Base-by-base conservation (phyloP, 2,888 invertebrate genomes). In the Ophion ellenae region DNA sequence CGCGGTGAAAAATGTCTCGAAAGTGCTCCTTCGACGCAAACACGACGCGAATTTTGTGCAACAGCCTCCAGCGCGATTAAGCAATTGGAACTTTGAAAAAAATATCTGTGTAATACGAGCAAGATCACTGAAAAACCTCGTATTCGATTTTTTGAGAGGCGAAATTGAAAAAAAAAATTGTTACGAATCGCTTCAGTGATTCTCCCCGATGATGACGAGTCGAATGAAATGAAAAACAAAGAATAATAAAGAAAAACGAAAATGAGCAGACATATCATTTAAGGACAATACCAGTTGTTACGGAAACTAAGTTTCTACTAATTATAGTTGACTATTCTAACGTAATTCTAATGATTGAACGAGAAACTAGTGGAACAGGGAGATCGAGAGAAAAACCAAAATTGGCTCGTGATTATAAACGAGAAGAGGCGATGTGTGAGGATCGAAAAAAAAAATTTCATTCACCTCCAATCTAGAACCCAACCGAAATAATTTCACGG, bases 181-280 rank as follows among this genome's bases (percentile, higher is more conserved):
- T 92, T 93, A 90, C 86, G 87, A 81, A 74, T 83, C 79, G 73
- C 76, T 57, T 20, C 70, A 11, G 3, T 63, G 71, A 73, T 81
- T 64, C 67, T 63, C 47, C n/a, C 89, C 90, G 66, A 57, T 67
- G 59, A 57, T 20, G 53, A 81, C 36, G 63, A 78, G 47, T 70
- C 59, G 75, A 64, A 53, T 61, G 63, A 59, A 20, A 4, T n/a
- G 10, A 32, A 32, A 59, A 24, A 32, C 36, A 53, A 32, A 36
- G 64, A 74, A 59, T 0, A 69, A 78, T 28, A 69, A 66, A 47
- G 61, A 83, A 47, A 74, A 69, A 78, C 32, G 84, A 88, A 92
- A 92, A 93, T 93, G 93, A 93, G 93, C 91, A 92, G 91, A 94
- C 94, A 94, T 94, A 94, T 94, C 94, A 94, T 94, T 94, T 94